Conservation (phyloP, 1,140 invertebrate species). For the Megalopta genalis region DNA sequence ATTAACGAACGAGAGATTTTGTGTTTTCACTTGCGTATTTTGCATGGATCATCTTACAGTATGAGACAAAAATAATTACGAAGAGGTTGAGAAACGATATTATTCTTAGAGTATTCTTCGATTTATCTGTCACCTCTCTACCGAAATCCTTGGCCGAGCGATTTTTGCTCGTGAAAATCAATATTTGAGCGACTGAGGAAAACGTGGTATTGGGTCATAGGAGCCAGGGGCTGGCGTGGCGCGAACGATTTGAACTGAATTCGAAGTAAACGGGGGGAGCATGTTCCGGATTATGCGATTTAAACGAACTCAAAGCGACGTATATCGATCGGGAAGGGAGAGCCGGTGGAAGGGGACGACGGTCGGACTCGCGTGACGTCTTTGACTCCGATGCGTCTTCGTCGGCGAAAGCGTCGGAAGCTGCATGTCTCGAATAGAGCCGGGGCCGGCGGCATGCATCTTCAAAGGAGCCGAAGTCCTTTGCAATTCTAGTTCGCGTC, state of each 20-base stretch:
- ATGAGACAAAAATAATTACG: no score
- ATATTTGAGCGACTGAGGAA: no score
- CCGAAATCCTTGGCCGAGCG: no score
- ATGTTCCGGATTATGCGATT: constrained; percentile 39
- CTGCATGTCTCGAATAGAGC: constrained; percentile 44
- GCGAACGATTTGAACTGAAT: constrained; percentile 13
- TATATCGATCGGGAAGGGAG: constrained; percentile 26
- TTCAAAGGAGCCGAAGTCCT: constrained; percentile 45
- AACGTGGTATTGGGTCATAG: background rate
- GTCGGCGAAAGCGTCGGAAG: constrained; percentile 37
- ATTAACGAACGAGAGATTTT: no score
- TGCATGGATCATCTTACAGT: no score
- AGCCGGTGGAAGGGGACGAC: background rate
- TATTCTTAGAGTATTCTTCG: no score
- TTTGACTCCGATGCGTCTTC: constrained; percentile 34
- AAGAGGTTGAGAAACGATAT: no score
- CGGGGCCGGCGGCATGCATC: constrained; percentile 15
- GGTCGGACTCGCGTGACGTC: constrained; percentile 43
- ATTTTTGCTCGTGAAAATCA: no score
- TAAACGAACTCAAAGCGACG: constrained; percentile 49
- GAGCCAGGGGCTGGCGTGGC: background rate
- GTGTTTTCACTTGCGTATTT: no score
- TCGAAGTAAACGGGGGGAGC: constrained; percentile 17
- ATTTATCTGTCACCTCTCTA: no score
- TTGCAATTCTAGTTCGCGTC: constrained; percentile 49